These are phyloP conservation scores for Vidua chalybeata DNA, from an alignment of 2,113 vertebrate genomes.

Conservation along the genomic window DNA sequence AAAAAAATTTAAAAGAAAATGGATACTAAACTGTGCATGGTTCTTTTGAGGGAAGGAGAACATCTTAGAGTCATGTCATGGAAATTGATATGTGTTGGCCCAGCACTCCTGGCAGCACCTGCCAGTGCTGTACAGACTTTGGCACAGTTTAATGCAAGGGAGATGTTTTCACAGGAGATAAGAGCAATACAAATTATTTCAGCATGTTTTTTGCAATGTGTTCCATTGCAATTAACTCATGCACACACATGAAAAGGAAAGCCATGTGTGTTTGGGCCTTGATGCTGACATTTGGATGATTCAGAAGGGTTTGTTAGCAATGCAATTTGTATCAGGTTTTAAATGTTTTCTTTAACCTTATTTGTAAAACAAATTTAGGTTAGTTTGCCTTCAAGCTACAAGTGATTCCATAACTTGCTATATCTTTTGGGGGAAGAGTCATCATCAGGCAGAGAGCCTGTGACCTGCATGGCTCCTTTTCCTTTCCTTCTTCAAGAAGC, in stretches of 20 bases:
- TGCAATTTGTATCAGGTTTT: neutral
- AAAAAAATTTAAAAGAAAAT: neutral
- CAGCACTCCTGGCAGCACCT: neutral
- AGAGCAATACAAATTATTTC: neutral
- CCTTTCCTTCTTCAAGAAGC: neutral
- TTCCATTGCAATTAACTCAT: neutral
- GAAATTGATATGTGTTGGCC: neutral
- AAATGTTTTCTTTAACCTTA: conserved; percentile 35
- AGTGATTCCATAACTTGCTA: neutral
- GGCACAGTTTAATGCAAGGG: neutral
- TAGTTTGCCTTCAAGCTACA: neutral
- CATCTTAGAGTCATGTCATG: neutral
- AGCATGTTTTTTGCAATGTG: neutral
- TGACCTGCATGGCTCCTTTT: neutral
- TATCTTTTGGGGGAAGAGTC: neutral
- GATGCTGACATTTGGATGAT: conserved; percentile 13
- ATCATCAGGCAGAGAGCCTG: neutral
- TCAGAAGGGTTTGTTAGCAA: neutral
- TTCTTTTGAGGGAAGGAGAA: neutral
- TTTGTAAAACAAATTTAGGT: conserved; percentile 21
- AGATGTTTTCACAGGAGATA: neutral
- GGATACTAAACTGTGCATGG: neutral
- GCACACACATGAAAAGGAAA: neutral
- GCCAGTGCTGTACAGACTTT: neutral
- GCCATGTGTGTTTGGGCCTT: neutral